Evolutionary conservation across 2,888 invertebrate genomes (phyloP).

Genomic region (Temnothorax rugatulus): DNA sequence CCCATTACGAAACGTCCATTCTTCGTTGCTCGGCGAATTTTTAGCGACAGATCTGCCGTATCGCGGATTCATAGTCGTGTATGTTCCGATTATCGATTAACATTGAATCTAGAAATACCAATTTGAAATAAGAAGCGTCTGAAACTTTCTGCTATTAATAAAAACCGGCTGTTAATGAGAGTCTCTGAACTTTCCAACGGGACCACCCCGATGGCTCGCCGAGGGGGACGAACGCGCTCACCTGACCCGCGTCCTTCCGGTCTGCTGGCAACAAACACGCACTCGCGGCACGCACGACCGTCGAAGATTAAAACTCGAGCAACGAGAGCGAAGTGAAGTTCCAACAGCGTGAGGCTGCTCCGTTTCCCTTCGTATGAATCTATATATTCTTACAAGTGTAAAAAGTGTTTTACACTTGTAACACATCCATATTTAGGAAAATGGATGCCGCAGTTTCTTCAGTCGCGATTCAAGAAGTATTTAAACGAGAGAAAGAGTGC

Average conservation of each 20-base stretch:
- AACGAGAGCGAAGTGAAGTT: slow-evolving; percentile 7
- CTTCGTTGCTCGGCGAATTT: background rate
- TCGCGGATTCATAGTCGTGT: background rate
- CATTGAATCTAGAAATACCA: background rate
- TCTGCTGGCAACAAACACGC: slow-evolving; percentile 59
- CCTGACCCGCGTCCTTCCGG: slow-evolving; percentile 60
- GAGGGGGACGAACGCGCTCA: slow-evolving; percentile 44
- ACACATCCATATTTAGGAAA: background rate
- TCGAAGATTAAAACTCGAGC: slow-evolving; percentile 36
- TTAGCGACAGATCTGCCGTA: background rate
- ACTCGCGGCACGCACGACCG: slow-evolving; percentile 42
- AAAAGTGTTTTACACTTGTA: background rate
- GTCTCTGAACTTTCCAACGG: slow-evolving; percentile 20
- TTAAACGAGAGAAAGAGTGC: background rate
- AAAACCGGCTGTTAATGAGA: background rate
- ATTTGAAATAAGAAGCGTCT: background rate
- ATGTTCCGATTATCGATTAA: background rate
- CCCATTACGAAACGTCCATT: background rate
- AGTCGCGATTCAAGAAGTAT: background rate
- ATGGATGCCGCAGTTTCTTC: background rate
- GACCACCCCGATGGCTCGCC: slow-evolving; percentile 48
- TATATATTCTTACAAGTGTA: background rate
- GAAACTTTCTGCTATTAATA: background rate
- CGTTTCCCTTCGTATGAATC: background rate
- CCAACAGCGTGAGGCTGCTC: background rate